Conservation (phyloP, 2,888 invertebrate species). For the Hemaris fuciformis region DNA sequence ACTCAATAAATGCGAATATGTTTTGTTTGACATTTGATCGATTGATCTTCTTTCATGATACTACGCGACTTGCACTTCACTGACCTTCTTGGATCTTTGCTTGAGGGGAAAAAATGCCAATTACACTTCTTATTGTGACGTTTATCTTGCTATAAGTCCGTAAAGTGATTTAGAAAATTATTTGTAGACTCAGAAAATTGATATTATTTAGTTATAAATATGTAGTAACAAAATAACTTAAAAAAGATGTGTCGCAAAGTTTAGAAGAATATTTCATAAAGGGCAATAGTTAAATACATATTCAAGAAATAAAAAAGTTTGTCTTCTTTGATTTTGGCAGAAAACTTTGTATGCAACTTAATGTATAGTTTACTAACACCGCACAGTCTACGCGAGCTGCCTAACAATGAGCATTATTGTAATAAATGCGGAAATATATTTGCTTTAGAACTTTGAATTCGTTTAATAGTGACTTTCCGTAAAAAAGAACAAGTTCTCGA, state of each 20-base stretch:
- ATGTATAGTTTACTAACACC: not conserved
- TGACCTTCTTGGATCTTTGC: not conserved
- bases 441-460: not conserved
- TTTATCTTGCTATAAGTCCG: too few relatives aligned
- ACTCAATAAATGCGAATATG: slow-evolving; percentile 2
- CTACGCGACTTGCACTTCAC: not conserved
- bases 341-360: not conserved
- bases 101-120: not conserved
- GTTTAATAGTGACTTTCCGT: not conserved
- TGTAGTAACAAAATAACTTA: too few relatives aligned
- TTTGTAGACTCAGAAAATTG: too few relatives aligned
- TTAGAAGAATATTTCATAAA: too few relatives aligned
- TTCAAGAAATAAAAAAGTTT: not conserved
- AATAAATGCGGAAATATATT: slow-evolving; percentile 16
- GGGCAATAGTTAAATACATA: not conserved
- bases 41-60: not conserved
- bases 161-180: too few relatives aligned
- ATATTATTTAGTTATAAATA: too few relatives aligned
- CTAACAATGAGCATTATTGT: not conserved
- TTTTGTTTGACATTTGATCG: slow-evolving; percentile 3
- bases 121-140: not conserved
- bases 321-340: not conserved
- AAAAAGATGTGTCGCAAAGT: too few relatives aligned
- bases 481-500: not conserved
- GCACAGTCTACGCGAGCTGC: not conserved